Evolutionary conservation across 2,888 invertebrate species (phyloP), one percentile per base, ranked within the genome.

Genomic region (Agrilus biguttatus): DNA sequence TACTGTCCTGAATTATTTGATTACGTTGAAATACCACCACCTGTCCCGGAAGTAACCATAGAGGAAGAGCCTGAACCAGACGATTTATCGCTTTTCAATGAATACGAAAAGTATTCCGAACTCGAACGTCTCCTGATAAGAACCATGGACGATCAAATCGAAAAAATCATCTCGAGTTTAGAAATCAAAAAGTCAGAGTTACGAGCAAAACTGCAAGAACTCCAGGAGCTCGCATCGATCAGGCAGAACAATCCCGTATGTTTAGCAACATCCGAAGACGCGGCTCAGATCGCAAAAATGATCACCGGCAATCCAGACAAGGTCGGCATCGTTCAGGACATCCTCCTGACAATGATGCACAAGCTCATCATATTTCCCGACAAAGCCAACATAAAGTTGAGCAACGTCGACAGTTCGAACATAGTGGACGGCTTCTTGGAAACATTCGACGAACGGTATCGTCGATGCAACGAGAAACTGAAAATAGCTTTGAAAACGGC

Each of bases 401-500:
- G 64, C 47, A 66, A 66, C 49, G 62, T 66, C 47, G 55, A 62
- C 44, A 55, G 55, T 50, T 51, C 53, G 23, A 46, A 55, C 52
- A 47, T 56, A 44, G 43, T 51, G 28, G 46, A 55, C 21, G 47
- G 52, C 32, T 55, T 53, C 43, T 47, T 48, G 28, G 48, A 50
- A 58, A 57, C 49, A 21, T 32, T 43, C 35, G 45, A 47, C 39
- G 44, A 45, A 34, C 39, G 44, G 21, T 43, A 36, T 37, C 40
- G 40, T 17, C 40, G 44, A 17, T 44, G 44, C 28, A 14, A 14
- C 36, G 48, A 46, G 35, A 49, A 48, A 23, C 47, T 67, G 40
- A 63, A 63, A 52, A 58, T 60, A 33, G 50, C 65, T 12, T 54
- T 67, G 39, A 66, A 66, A 53, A 61, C 63, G 2, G 60, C 65